These are phyloP conservation scores for Cyclura pinguis DNA, from an alignment of 2,797 vertebrate species.

Conservation along the genomic window DNA sequence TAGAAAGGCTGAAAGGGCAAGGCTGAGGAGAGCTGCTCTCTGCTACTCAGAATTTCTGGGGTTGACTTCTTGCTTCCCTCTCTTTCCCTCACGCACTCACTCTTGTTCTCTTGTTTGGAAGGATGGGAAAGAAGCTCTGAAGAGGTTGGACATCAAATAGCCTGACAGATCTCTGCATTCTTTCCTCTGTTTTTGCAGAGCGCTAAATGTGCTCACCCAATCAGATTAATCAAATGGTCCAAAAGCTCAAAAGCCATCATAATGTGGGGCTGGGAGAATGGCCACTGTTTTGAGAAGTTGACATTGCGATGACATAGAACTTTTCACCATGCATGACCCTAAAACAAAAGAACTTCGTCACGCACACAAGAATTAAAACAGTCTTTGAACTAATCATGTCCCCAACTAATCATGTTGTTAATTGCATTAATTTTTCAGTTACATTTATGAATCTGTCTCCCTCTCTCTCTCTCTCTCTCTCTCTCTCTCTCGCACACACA, in stretches of 20 bases:
- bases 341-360: conserved; percentile 1
- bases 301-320: not conserved
- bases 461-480: no score
- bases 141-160: conserved; percentile 43
- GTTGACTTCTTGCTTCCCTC: conserved; percentile 29
- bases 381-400: not conserved
- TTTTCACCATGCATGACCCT: not conserved
- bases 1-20: conserved; percentile 54
- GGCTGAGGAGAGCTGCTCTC: conserved; percentile 25
- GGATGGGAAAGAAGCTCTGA: conserved; percentile 48
- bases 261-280: fast-evolving
- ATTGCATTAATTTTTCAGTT: not conserved
- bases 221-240: not conserved
- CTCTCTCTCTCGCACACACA: no score
- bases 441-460: not conserved
- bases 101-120: conserved; percentile 1
- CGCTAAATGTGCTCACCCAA: conserved; percentile 40
- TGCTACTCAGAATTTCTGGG: conserved; percentile 53
- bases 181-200: conserved; percentile 58
- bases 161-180: not conserved
- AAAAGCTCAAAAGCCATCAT: conserved; percentile 8
- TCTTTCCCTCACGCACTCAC: not conserved
- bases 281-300: not conserved
- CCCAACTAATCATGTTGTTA: not conserved
- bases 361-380: not conserved